Evolutionary conservation across 2,888 invertebrate species (phyloP).

Genomic region (Sepiola atlantica): DNA sequence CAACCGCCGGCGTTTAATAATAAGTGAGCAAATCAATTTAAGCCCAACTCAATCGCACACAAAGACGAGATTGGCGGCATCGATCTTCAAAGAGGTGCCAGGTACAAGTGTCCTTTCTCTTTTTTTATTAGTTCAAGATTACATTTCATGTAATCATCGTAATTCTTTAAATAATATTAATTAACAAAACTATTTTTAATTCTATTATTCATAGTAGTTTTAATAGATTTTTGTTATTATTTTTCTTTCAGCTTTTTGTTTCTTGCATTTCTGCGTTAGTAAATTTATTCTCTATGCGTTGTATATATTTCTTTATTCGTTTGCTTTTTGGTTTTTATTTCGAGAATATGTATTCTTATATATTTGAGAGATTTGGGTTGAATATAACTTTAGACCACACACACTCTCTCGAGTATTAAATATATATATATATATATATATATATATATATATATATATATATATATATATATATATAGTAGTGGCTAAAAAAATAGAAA

Average conservation of each 20-base stretch:
- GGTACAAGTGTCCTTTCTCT: not conserved
- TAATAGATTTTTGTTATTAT: not conserved
- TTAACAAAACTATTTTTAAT: not conserved
- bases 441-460: no score
- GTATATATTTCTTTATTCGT: no score
- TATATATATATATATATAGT: no score
- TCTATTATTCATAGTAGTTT: not conserved
- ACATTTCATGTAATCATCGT: not conserved
- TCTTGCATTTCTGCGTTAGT: no score
- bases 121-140: not conserved
- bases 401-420: no score
- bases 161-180: not conserved
- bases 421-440: no score
- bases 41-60: not conserved
- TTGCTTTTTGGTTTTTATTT: no score
- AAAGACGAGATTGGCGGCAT: not conserved
- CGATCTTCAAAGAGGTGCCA: not conserved
- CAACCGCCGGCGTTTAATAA: not conserved
- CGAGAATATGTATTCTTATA: no score
- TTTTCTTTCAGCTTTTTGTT: not conserved
- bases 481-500: no score
- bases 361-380: no score
- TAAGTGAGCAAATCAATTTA: not conserved
- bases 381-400: no score
- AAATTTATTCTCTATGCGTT: no score